Base-by-base conservation (phyloP, 2,113 vertebrate genomes). In the Artemisiospiza belli region DNA sequence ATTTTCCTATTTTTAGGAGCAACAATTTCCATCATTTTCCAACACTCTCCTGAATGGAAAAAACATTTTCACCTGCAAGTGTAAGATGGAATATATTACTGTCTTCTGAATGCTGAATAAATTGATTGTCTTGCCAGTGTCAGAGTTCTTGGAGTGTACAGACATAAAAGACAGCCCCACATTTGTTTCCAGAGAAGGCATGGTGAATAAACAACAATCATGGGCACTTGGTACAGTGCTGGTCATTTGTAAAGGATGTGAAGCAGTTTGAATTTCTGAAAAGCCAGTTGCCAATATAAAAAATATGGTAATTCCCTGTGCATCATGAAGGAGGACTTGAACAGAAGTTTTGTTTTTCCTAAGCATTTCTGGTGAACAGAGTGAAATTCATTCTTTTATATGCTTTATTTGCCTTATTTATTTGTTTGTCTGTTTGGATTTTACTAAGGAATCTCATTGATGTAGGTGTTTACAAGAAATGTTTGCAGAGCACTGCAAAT, bases 401-500 rank as follows among this genome's bases (percentile, higher is more conserved):
- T 44, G 44, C 11, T 54, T 63, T 43, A 81, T 58, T 77, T 85
- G 18, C 23, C 24, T 59, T 63, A 67, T 80, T 81, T 82, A 70
- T 79, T 83, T 90, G 77, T 72, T 86, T 81, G 31, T 27, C 39
- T 83, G 16, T 21, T 37, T 89, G 43, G 6, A 59, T 90, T 79
- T 73, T n/a, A 47, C 46, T 49, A 43, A 33, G 46, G 66, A 82
- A 82, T 20, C 15, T 89, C 23, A n/a, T 10, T 43, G 87, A 44
- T 54, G 17, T 37, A 44, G 23, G 15, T 94, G 61, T 89, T 92
- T 78, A 78, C 54, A 81, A 83, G 20, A 69, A 85, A 84, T 28
- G 7, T 94, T 92, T 91, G 58, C 84, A 75, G 74, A 87, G 28
- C 5, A 66, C 25, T 89, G 37, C 12, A 85, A 91, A 92, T 66